Conservation (phyloP, 2,888 invertebrate species). For the Himalopsyche japonica region DNA sequence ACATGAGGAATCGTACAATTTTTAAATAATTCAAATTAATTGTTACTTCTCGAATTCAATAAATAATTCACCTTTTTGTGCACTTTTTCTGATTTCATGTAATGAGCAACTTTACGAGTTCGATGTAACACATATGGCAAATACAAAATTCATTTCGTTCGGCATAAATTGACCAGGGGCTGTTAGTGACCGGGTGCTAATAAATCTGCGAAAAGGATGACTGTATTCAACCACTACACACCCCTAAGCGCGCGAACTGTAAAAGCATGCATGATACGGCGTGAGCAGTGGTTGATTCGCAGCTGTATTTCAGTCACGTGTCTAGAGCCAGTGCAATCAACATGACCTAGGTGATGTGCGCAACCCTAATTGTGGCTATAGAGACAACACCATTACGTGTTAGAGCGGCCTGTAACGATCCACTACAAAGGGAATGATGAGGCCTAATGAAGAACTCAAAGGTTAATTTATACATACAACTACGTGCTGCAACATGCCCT, state of each 20-base stretch:
- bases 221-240: too few relatives aligned
- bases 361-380: neutral
- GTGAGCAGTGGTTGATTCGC: neutral
- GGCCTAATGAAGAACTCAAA: neutral
- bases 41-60: too few relatives aligned
- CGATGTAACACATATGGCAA: too few relatives aligned
- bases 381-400: neutral
- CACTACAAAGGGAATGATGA: neutral
- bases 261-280: neutral
- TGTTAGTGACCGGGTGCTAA: too few relatives aligned
- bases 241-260: neutral
- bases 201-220: too few relatives aligned
- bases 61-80: too few relatives aligned
- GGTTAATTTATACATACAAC: neutral
- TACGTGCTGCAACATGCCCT: neutral
- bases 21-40: too few relatives aligned
- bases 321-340: neutral
- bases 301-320: neutral
- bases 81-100: too few relatives aligned
- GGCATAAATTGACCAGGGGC: too few relatives aligned
- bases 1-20: too few relatives aligned
- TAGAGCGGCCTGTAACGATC: neutral
- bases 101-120: too few relatives aligned
- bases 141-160: too few relatives aligned
- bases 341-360: neutral